These are phyloP conservation scores for Zootermopsis nevadensis DNA, from an alignment of 2,888 invertebrate species.

Conservation along the genomic window DNA sequence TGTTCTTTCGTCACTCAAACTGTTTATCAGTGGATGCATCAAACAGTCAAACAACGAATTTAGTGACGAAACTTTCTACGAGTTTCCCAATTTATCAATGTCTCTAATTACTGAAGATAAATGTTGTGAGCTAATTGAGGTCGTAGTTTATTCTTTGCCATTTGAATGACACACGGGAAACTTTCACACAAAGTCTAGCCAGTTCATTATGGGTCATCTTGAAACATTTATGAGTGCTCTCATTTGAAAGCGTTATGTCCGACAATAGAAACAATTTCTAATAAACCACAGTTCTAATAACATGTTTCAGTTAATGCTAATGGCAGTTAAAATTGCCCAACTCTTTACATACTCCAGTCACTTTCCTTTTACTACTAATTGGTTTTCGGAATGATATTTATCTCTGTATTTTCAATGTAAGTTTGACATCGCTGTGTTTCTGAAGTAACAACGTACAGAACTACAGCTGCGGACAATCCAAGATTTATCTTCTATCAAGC, in stretches of 20 bases:
- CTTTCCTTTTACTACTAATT: too few relatives aligned
- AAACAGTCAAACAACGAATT: neutral
- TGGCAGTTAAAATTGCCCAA: too few relatives aligned
- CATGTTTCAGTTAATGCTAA: too few relatives aligned
- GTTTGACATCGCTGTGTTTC: too few relatives aligned
- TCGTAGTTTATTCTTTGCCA: neutral
- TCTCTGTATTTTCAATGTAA: too few relatives aligned
- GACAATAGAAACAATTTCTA: neutral
- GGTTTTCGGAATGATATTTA: too few relatives aligned
- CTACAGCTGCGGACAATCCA: too few relatives aligned
- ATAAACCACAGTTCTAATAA: neutral
- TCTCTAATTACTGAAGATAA: slow-evolving; percentile 7
- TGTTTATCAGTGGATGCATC: neutral
- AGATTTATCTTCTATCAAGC: too few relatives aligned
- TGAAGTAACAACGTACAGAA: too few relatives aligned
- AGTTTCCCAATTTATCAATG: slow-evolving; percentile 1
- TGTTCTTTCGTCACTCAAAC: neutral
- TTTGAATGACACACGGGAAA: neutral
- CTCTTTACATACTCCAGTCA: too few relatives aligned
- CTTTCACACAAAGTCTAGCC: neutral
- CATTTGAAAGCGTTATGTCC: neutral
- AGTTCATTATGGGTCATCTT: neutral
- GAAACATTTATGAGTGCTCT: slow-evolving; percentile 2
- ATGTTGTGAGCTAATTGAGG: slow-evolving; percentile 6
- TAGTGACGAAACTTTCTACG: neutral